Conservation (phyloP, 2,113 vertebrate genomes). For the Merops nubicus region DNA sequence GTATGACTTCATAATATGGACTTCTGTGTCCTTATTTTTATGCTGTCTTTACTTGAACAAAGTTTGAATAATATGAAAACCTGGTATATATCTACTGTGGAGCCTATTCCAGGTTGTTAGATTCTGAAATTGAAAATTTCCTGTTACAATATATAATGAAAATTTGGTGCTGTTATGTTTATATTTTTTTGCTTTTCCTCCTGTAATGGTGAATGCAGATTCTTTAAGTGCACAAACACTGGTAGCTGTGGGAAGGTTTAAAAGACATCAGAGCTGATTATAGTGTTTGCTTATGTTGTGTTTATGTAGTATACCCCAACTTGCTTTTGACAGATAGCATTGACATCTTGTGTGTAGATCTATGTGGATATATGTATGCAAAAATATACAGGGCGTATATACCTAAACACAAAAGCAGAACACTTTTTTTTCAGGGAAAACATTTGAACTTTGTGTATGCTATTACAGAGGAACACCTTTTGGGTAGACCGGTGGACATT, state of each 20-base stretch:
- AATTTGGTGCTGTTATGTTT: neutral
- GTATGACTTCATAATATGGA: neutral
- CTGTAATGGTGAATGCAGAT: neutral
- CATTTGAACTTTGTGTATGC: neutral
- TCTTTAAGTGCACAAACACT: neutral
- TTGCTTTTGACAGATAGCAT: neutral
- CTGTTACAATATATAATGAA: neutral
- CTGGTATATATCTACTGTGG: neutral
- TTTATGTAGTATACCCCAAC: neutral
- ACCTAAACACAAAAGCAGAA: neutral
- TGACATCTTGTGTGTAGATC: neutral
- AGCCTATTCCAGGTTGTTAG: neutral
- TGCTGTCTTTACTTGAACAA: neutral
- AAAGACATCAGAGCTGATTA: neutral
- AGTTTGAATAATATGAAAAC: neutral
- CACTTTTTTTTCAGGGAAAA: neutral
- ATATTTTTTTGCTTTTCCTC: neutral
- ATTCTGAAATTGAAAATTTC: neutral
- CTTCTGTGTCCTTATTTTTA: neutral
- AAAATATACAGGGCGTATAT: neutral
- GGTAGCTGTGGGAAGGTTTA: neutral
- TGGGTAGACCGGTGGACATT: neutral
- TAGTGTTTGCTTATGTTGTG: neutral
- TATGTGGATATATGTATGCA: neutral
- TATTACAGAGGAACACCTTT: neutral